Percentiles rank a stretch among this genome's conserved stretches.
phyloP scores from a whole-genome alignment of 30 jellyfish, hydroid and myxozoan species.

The Aurelia sp. region DNA sequence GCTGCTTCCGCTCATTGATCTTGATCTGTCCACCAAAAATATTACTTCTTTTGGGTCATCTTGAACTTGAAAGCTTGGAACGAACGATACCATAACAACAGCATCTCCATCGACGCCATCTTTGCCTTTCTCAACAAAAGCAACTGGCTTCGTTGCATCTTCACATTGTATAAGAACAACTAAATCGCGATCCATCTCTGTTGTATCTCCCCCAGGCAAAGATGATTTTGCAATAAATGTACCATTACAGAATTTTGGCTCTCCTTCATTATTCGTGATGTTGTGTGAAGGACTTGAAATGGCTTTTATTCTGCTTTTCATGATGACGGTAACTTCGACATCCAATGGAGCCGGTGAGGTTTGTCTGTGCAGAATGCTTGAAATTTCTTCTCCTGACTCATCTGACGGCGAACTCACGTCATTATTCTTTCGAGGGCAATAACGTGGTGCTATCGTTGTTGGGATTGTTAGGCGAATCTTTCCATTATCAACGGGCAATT shows the following conservation, averaged over 20 bases:
- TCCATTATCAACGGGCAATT: not conserved
- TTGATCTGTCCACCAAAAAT: slow-evolving; percentile 7
- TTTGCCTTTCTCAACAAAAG: slow-evolving; percentile 11
- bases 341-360: not conserved
- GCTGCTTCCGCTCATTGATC: slow-evolving; percentile 1
- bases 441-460: slow-evolving; percentile 14
- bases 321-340: not conserved
- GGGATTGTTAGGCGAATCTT: slow-evolving; percentile 6
- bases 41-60: slow-evolving; percentile 7
- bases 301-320: not conserved
- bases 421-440: not conserved
- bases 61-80: not conserved
- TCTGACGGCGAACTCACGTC: not conserved
- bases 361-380: not conserved
- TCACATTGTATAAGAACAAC: not conserved
- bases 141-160: slow-evolving; percentile 1
- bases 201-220: slow-evolving; percentile 1
- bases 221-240: not conserved
- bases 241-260: not conserved
- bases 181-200: slow-evolving; percentile 2
- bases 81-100: slow-evolving; percentile 18
- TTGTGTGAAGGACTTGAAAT: not conserved
- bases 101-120: slow-evolving; percentile 5
- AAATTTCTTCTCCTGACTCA: not conserved
- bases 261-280: not conserved